A percentile compares a stretch with the other conserved stretches of the same genome.
Evolutionary conservation across 2,113 vertebrate species (phyloP).

Genomic region (Gymnocephalus cernua): DNA sequence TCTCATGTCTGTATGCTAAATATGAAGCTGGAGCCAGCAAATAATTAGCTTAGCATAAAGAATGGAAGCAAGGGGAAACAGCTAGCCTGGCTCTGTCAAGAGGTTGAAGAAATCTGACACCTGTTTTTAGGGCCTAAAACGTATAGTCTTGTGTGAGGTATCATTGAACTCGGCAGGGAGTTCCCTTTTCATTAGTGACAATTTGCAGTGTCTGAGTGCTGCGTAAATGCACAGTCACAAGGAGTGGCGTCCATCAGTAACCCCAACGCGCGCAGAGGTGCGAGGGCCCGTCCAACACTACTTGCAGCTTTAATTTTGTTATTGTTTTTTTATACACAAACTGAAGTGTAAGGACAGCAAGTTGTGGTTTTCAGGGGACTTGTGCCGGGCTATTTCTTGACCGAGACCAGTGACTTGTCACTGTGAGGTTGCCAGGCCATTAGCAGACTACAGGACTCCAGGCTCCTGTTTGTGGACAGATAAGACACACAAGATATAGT

Average conservation of each 20-base stretch:
- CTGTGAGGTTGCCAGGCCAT: conserved; percentile 6
- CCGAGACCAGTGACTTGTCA: neutral
- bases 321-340: neutral
- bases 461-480: neutral
- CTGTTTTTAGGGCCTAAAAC: no score
- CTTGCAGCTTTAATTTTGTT: no score
- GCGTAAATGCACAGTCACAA: no score
- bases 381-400: neutral
- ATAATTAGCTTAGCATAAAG: neutral
- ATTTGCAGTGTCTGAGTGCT: no score
- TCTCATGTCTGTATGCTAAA: neutral
- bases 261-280: no score
- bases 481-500: neutral
- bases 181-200: no score
- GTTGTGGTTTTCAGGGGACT: neutral
- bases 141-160: no score
- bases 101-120: neutral
- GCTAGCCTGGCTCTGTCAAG: neutral
- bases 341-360: neutral
- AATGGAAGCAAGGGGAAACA: neutral
- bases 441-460: neutral
- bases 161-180: no score
- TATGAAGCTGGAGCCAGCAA: neutral
- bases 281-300: no score
- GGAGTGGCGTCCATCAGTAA: no score